Conservation (phyloP, 2,797 vertebrate genomes). For the Iguana delicatissima region DNA sequence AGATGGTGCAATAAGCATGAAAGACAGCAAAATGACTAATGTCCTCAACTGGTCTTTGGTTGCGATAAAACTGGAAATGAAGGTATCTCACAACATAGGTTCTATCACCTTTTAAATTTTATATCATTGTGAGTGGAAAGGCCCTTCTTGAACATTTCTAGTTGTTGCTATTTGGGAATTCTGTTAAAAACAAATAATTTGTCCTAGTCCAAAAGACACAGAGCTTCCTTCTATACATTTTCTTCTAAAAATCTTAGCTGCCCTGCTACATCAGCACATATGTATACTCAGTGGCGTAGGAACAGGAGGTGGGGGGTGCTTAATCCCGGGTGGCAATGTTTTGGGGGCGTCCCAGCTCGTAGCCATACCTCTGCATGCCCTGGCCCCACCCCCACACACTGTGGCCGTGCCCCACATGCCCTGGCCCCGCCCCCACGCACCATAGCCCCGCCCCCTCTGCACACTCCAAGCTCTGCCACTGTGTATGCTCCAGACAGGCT, state of each 20-base stretch:
- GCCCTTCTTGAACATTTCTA: neutral
- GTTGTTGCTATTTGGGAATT: neutral
- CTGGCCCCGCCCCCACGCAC: no score
- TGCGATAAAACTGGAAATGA: no score
- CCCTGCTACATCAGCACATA: neutral
- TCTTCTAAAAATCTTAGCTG: neutral
- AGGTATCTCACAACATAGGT: no score
- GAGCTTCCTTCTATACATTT: neutral
- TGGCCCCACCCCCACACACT: no score
- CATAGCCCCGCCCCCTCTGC: no score
- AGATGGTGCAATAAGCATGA: neutral
- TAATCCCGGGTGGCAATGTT: no score
- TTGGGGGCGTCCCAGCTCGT: no score
- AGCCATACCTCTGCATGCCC: no score
- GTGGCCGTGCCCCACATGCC: no score
- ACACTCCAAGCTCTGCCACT: no score
- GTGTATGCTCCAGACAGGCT: neutral
- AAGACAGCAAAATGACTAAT: neutral
- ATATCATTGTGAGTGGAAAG: neutral
- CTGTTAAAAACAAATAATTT: neutral
- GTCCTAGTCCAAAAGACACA: neutral
- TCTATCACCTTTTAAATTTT: neutral
- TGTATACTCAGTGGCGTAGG: neutral
- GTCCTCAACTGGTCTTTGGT: no score
- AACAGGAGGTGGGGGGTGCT: no score